Conservation (phyloP, 2,888 invertebrate genomes). For the Lithophane ornitopus region DNA sequence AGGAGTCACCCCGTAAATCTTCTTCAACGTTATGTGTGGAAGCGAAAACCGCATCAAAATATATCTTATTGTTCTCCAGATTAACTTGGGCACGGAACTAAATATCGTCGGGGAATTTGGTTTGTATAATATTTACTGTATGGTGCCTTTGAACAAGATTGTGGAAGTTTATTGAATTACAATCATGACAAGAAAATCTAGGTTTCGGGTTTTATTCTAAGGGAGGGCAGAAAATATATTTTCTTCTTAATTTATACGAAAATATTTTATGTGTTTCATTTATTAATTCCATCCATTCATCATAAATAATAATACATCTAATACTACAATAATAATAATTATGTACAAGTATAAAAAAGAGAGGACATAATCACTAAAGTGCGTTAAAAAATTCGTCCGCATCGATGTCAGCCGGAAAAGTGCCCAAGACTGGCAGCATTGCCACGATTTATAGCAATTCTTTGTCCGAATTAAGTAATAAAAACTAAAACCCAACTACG, state of each 20-base stretch:
- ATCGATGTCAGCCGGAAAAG: too few species aligned
- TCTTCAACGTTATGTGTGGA: conserved; percentile 57
- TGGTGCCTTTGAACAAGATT: neutral
- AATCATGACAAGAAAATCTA: neutral
- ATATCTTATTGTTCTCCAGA: conserved; percentile 62
- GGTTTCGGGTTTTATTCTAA: neutral
- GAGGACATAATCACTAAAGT: too few species aligned
- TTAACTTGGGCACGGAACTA: conserved; percentile 50
- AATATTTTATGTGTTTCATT: too few species aligned
- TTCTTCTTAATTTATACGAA: neutral
- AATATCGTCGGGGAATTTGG: conserved; percentile 19
- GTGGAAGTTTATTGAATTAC: neutral
- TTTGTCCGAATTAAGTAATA: too few species aligned
- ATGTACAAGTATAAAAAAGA: too few species aligned
- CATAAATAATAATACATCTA: too few species aligned
- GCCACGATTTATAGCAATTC: too few species aligned
- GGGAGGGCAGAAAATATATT: neutral
- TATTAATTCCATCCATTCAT: too few species aligned
- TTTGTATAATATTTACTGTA: conserved; percentile 10
- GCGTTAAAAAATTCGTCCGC: too few species aligned
- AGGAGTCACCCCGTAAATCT: conserved; percentile 60
- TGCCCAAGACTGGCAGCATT: too few species aligned
- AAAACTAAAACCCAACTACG: too few species aligned
- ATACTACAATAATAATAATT: too few species aligned
- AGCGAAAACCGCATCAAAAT: conserved; percentile 56